These are phyloP conservation scores for Ecliptopera silaceata DNA, from an alignment of 2,888 invertebrate species.

Conservation along the genomic window DNA sequence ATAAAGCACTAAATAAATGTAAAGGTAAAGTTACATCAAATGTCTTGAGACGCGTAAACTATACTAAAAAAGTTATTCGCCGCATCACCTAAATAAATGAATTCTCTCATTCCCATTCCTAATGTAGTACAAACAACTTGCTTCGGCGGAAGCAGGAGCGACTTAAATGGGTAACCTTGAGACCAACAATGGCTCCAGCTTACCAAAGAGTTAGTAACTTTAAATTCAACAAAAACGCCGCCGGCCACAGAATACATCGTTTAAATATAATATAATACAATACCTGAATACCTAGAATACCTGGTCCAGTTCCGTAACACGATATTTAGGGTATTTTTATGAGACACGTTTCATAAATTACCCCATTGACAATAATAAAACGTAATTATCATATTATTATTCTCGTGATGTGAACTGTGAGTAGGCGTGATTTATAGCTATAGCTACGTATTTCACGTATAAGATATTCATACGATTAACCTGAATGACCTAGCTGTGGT, in stretches of 20 bases:
- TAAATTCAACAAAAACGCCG: constrained; percentile 58
- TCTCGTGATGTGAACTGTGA: background rate
- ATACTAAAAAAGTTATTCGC: too few species aligned
- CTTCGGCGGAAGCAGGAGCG: constrained; percentile 63
- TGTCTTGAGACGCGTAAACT: too few species aligned
- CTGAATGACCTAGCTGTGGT: constrained; percentile 4
- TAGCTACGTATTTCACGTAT: constrained; percentile 10
- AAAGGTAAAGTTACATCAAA: too few species aligned
- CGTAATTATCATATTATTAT: constrained; percentile 5
- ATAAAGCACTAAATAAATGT: too few species aligned
- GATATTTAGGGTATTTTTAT: constrained; percentile 32
- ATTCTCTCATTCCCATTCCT: constrained; percentile 22
- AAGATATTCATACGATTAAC: constrained; percentile 12
- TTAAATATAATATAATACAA: too few species aligned
- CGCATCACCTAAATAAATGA: constrained; percentile 3
- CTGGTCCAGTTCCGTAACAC: constrained; percentile 56
- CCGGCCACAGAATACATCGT: constrained; percentile 36
- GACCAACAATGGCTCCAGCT: constrained; percentile 53
- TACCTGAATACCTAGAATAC: too few species aligned
- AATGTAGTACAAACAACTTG: constrained; percentile 30
- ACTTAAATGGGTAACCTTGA: constrained; percentile 76
- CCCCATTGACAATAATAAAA: constrained; percentile 42
- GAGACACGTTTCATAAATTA: constrained; percentile 45
- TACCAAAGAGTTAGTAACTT: constrained; percentile 38
- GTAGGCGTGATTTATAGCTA: constrained; percentile 13